Base-by-base conservation (phyloP, 1,140 invertebrate genomes). In the Matsumurasca onukii region DNA sequence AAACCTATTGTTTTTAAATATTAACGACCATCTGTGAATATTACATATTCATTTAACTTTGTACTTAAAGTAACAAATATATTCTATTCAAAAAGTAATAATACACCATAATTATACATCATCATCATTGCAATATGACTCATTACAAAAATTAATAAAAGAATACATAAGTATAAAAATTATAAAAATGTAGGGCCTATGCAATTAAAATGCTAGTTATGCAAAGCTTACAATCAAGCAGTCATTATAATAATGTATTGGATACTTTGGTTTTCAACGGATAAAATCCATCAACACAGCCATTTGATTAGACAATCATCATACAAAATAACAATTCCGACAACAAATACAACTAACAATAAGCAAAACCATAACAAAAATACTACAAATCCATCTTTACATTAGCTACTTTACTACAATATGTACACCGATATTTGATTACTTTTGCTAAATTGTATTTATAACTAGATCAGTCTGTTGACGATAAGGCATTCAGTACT, bases 281-380 rank as follows among this genome's bases (percentile, higher is more conserved):
- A 59, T 59, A 59, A 13, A 59, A 59, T 59, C 55, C 55, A 59
- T 59, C 25, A 59, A 59, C 55, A 59, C 55, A 59, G 55, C 55
- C 55, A 29, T 59, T n/a, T n/a, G n/a, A n/a, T n/a, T n/a, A 22
- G 55, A 59, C 22, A 22, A 59, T 22, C 5, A 27, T 27, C 55
- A 29, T 59, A 59, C 55, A 59, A 59, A 59, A 51, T 22, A 59
- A 59, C 34, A 39, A 9, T 59, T 27, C 22, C 5, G 5, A 9
- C 34, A 39, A 9, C 5, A 15, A 52, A 52, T 5, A 52, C 49
- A 52, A 52, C 49, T 52, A 59, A 22, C 55, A 59, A 59, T 27
- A 59, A 59, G 55, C 55, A 59, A 27, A n/a, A 24, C 55, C 55
- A 27, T 59, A 59, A 59, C 55, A 59, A 39, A 39, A 9, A 59